Percentiles rank a stretch among this genome's conserved stretches.
Conservation (phyloP, 2,888 invertebrate species). For the Rhodophaea formosa region DNA sequence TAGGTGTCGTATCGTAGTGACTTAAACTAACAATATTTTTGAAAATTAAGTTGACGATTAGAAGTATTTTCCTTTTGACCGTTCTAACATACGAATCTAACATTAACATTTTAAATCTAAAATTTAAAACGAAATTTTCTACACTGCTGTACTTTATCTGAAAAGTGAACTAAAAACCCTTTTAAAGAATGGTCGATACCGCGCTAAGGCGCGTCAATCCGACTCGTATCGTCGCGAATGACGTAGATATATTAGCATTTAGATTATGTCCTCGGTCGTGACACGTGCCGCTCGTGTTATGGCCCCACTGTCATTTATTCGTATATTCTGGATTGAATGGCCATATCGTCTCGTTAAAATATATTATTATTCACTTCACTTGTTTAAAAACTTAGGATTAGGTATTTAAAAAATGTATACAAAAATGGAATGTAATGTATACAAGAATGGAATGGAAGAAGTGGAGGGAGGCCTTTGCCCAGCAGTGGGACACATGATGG, state of each 20-base stretch:
- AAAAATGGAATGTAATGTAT: too few relatives aligned
- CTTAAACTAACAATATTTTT: too few relatives aligned
- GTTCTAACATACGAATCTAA: too few relatives aligned
- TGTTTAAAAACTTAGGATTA: too few relatives aligned
- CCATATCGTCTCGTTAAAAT: slow-evolving; percentile 7
- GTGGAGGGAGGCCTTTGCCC: too few relatives aligned
- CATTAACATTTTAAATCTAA: neutral
- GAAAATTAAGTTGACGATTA: too few relatives aligned
- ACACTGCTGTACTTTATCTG: neutral
- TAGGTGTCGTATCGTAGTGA: too few relatives aligned
- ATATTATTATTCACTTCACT: too few relatives aligned
- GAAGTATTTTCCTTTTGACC: too few relatives aligned
- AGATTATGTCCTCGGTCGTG: slow-evolving; percentile 60
- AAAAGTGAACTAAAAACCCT: slow-evolving; percentile 7
- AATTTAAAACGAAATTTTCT: slow-evolving; percentile 5
- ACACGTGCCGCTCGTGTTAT: slow-evolving; percentile 46
- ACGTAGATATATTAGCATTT: slow-evolving; percentile 70
- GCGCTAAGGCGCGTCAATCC: slow-evolving; percentile 37
- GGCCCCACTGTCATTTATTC: slow-evolving; percentile 41
- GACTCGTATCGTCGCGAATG: slow-evolving; percentile 38
- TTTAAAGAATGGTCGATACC: slow-evolving; percentile 19
- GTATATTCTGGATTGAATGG: neutral
- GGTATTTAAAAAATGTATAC: too few relatives aligned
- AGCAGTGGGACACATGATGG: too few relatives aligned
- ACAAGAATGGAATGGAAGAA: too few relatives aligned